Evolutionary conservation across 2,888 invertebrate species (phyloP), one percentile per base, ranked within the genome.

Genomic region (Lochmaea crataegi): DNA sequence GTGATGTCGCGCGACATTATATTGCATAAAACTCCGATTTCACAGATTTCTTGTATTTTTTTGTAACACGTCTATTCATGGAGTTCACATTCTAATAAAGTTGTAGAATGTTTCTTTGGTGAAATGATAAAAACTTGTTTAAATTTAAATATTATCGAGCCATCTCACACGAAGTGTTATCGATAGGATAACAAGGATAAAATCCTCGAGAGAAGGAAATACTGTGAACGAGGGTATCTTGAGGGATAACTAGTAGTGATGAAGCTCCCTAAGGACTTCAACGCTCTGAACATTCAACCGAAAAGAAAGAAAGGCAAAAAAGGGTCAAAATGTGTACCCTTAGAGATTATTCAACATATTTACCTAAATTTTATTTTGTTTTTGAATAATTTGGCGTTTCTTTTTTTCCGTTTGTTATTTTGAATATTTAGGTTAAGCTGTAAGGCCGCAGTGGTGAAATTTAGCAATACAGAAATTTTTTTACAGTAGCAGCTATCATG

Each of bases 251-350:
- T 42, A 63, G 38, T 60, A 14, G 26, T 26, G 58, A 58, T 61
- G 61, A 63, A 12, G 16, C 10, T 63, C 61, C 61, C 61, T 63
- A 10, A n/a, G 61, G 61, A 42, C 42, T 63, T 63, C 61, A 18
- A 63, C n/a, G 42, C 61, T 41, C 61, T 61, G 5, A 16, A 53
- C 53, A 7, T 53, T 53, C 53, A 9, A 18, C n/a, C 10, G 9
- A 53, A 53, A 18, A 18, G 18, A 18, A 16, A 53, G 9, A 53
- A 5, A 7, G 2, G 16, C n/a, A 16, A 53, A 53, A 53, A 53
- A 53, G 2, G 18, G 53, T 10, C 18, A 16, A n/a, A n/a, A 53
- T 18, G 53, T 16, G 14, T 48, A 53, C 2, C 53, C 16, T 16
- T 9, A 16, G 53, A n/a, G 53, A 10, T 53, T 53, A 53, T 16